A percentile compares a stretch with the other conserved stretches of the same genome.
Evolutionary conservation across 2,113 vertebrate species (phyloP).

Genomic region (Myrmophylax atrothorax): DNA sequence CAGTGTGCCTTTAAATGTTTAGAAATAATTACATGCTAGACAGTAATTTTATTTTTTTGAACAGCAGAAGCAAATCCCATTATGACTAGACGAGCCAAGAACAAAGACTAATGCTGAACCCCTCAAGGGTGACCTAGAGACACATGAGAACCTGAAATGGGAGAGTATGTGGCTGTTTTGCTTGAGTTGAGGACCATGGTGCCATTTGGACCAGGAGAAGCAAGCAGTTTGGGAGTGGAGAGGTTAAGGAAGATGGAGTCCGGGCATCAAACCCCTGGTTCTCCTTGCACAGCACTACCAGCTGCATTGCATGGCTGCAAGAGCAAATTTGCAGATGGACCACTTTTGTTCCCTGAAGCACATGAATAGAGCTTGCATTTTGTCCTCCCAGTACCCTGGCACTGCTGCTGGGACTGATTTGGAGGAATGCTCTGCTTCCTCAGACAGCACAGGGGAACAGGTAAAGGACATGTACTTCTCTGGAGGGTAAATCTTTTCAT

Average conservation of each 20-base stretch:
- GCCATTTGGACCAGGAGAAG: background rate
- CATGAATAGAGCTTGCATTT: background rate
- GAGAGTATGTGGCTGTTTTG: background rate
- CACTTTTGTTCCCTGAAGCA: fast-evolving
- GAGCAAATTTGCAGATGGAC: background rate
- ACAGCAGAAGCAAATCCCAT: background rate
- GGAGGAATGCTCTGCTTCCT: background rate
- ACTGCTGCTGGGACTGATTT: background rate
- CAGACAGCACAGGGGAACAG: background rate
- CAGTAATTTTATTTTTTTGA: background rate
- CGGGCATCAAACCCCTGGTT: background rate
- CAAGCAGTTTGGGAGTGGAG: background rate
- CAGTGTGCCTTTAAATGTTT: background rate
- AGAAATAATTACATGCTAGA: background rate
- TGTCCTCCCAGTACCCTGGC: background rate
- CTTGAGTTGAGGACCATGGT: background rate
- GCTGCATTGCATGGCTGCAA: fast-evolving
- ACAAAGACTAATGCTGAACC: background rate
- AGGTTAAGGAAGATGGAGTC: background rate
- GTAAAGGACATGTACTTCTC: background rate
- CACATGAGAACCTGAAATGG: background rate
- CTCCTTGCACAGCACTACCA: background rate
- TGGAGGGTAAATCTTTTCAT: background rate
- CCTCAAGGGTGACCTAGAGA: background rate
- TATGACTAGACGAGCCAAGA: background rate